A percentile compares a stretch with the other conserved stretches of the same genome.
Conservation (phyloP, 2,797 vertebrate species). For the Rhodeus uyekii region DNA sequence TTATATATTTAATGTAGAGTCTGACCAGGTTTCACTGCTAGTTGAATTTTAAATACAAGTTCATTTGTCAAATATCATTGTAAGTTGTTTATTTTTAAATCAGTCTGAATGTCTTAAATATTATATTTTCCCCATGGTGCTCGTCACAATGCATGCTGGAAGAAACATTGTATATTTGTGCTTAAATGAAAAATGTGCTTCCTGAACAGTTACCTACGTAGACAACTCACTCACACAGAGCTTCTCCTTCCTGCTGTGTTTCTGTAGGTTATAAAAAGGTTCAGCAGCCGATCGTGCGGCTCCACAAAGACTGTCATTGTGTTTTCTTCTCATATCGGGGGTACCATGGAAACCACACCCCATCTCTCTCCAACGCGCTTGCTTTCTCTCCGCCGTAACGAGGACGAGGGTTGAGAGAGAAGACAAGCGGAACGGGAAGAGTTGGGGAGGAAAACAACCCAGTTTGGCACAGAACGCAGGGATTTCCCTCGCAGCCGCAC, state of each 20-base stretch:
- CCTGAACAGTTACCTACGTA: not conserved
- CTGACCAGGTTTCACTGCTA: too few species aligned
- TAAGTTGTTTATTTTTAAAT: too few species aligned
- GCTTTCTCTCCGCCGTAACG: not conserved
- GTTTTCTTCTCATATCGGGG: conserved; percentile 60
- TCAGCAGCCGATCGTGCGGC: not conserved
- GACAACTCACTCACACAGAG: not conserved
- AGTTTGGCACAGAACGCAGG: conserved; percentile 1
- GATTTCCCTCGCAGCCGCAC: conserved; percentile 2
- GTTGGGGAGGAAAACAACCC: conserved; percentile 1
- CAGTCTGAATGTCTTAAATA: too few species aligned
- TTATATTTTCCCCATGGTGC: too few species aligned
- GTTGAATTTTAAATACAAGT: too few species aligned
- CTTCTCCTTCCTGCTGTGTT: conserved; percentile 42
- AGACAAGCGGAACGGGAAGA: not conserved
- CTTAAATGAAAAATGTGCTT: not conserved
- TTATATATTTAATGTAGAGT: too few species aligned
- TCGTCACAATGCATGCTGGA: too few species aligned
- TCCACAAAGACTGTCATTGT: conserved; percentile 50
- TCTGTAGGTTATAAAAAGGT: conserved; percentile 15
- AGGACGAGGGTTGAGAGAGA: not conserved
- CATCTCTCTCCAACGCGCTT: not conserved
- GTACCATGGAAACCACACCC: conserved; percentile 66
- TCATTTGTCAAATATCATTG: too few species aligned
- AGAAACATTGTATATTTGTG: not conserved